phyloP scores from a whole-genome alignment of 2,113 vertebrate species.

The Himantopus leucocephalus region DNA sequence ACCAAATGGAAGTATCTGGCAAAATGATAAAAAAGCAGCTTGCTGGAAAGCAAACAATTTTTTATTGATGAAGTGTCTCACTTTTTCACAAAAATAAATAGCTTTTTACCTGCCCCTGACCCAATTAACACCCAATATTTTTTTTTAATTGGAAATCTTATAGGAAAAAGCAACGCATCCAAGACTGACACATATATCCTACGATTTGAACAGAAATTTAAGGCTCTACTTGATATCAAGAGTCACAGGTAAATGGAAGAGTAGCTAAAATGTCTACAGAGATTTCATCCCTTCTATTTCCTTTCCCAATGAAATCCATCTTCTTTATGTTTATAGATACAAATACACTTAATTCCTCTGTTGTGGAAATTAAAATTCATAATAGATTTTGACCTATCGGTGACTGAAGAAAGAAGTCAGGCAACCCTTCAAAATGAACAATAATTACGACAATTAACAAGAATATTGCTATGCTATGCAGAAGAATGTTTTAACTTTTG shows the following conservation, averaged over 20 bases:
- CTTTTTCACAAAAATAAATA: not conserved
- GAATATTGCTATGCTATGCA: not conserved
- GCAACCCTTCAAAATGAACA: not conserved
- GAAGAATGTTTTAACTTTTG: not conserved
- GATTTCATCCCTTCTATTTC: not conserved
- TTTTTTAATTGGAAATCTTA: no score
- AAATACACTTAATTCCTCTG: not conserved
- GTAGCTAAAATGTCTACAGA: not conserved
- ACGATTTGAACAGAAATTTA: not conserved
- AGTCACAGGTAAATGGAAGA: not conserved
- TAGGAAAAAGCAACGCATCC: not conserved
- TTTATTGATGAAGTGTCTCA: not conserved
- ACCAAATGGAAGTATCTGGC: not conserved
- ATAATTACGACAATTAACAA: not conserved
- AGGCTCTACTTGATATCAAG: not conserved
- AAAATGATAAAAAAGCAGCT: not conserved
- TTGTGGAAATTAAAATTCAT: not conserved
- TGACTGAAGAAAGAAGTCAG: not conserved
- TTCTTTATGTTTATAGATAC: not conserved
- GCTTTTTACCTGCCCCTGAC: not conserved
- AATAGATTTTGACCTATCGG: not conserved
- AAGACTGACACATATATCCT: not conserved
- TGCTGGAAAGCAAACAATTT: not conserved
- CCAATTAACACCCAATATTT: accelerated
- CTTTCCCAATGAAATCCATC: not conserved